Base-by-base conservation (phyloP, 2,888 invertebrate genomes). In the Melinopterus prodromus region DNA sequence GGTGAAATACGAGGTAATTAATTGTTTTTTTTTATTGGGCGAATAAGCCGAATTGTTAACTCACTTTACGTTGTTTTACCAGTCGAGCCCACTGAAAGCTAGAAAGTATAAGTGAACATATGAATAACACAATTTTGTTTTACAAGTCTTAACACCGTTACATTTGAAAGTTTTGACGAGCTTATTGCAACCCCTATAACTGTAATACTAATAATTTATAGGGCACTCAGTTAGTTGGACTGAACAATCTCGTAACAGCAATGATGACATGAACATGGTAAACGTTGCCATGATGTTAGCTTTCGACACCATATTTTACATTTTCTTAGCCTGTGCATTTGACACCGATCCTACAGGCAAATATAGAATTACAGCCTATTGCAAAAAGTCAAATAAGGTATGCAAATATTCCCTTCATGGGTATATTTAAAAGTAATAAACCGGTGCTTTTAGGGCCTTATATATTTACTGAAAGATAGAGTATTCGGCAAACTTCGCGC, bases 311-410 rank as follows among this genome's bases (percentile, higher is more conserved):
- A 37, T 91, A 6, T 69, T 93, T 14, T 92, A 91, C 84, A 85
- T 90, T 72, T 37, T 91, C 12, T 84, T 93, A 14, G 91, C 93
- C 1, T 90, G 92, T 88, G 94, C 94, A 85, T 87, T 94, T 70
- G 93, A 94, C 85, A 85, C 94, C 1, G 93, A 93, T 71, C 90
- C 91, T 78, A 93, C 91, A 87, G 94, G 94, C 14, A 89, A 74
- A 12, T 74, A 74, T 74, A 74, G 4, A 36, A 36, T 74, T 7
- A n/a, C 12, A 26, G 35, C 16, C 5, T 36, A 14, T 74, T 53
- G 53, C 9, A 12, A 53, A 12, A 53, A 9, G 7, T 53, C 12
- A 7, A 53, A 53, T 7, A 12, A 53, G 53, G 53, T 53, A 53
- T 12, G 12, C 26, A 53, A 53, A 12, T 12, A 53, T 7, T 53